Base-by-base conservation (phyloP, 2,888 invertebrate genomes). In the Lepetodrilus schrolli region DNA sequence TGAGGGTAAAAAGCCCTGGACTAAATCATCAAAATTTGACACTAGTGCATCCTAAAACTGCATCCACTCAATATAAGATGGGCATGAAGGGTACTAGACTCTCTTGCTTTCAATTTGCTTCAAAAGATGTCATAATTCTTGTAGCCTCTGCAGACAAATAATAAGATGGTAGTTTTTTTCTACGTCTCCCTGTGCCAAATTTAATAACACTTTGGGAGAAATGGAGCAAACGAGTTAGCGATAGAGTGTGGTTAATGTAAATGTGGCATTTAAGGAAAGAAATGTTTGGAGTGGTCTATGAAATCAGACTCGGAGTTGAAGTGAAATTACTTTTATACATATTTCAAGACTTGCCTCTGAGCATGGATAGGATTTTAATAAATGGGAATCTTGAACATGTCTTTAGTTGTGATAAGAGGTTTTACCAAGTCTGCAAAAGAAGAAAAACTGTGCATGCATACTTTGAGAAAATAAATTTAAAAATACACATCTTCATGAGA, bases 1-100 rank as follows among this genome's bases (percentile, higher is more conserved):
- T n/a, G n/a, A n/a, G n/a, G n/a, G n/a, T n/a, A n/a, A n/a, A n/a
- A 58, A 58, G 26, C 30, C 58, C 26, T 58, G 26, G 58, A 58
- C 34, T 7, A 58, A 58, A 58, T 26, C 17, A 58, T 17, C 30
- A 26, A 17, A 58, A 58, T 30, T 58, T 58, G 58, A 58, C 58
- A 58, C 13, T 26, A 58, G 26, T 26, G 23, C n/a, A 34, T 30
- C n/a, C n/a, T 48, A 30, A 58, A 17, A 34, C 43, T 17, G 17
- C 17, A 17, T 17, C 43, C n/a, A 17, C 17, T 58, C 58, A 58
- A 58, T 30, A 58, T 13, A 17, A n/a, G 58, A 17, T 17, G 30
- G 10, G 30, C 26, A 7, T 13, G 17, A 5, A 58, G 58, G 26
- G 34, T 30, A 17, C 58, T 58, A 10, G n/a, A 58, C 10, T 8